phyloP scores from a whole-genome alignment of 1,140 invertebrate genomes.

The Oryctes rhinoceros region DNA sequence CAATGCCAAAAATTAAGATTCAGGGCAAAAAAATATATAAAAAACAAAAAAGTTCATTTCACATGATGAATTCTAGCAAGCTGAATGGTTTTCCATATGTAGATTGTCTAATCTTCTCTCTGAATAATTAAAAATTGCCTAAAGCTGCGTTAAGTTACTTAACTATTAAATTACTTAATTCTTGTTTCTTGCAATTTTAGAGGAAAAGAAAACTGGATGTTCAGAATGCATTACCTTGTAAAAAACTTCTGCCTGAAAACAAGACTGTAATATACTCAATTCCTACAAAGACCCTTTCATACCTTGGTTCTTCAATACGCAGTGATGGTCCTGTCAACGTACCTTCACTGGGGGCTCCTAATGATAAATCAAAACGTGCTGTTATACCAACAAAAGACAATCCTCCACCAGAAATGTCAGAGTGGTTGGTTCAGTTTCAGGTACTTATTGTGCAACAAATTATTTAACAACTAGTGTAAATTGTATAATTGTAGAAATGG shows the following conservation, averaged over 20 bases:
- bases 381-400: slow-evolving; percentile 81
- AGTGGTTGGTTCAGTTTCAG: slow-evolving; percentile 81
- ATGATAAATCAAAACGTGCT: slow-evolving; percentile 56
- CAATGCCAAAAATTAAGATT: no score
- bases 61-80: slow-evolving; percentile 7
- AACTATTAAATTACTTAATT: neutral
- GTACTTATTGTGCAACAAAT: slow-evolving; percentile 61
- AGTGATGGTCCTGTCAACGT: slow-evolving; percentile 39
- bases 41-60: neutral
- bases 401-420: slow-evolving; percentile 79
- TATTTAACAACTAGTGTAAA: slow-evolving; percentile 29
- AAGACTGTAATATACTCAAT: neutral
- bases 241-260: slow-evolving; percentile 59
- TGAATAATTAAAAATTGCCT: slow-evolving; percentile 47
- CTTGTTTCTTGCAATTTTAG: slow-evolving; percentile 51
- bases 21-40: no score
- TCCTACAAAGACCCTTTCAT: neutral
- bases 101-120: slow-evolving; percentile 58
- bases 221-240: slow-evolving; percentile 62
- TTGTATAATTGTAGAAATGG: slow-evolving; percentile 76
- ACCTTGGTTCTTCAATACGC: slow-evolving; percentile 41
- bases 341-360: slow-evolving; percentile 39
- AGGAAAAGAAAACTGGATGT: slow-evolving; percentile 62
- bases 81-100: slow-evolving; percentile 49
- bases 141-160: neutral